Percentiles rank a stretch among this genome's conserved stretches.
Conservation (phyloP, 2,113 vertebrate species). For the Hipposideros armiger region DNA sequence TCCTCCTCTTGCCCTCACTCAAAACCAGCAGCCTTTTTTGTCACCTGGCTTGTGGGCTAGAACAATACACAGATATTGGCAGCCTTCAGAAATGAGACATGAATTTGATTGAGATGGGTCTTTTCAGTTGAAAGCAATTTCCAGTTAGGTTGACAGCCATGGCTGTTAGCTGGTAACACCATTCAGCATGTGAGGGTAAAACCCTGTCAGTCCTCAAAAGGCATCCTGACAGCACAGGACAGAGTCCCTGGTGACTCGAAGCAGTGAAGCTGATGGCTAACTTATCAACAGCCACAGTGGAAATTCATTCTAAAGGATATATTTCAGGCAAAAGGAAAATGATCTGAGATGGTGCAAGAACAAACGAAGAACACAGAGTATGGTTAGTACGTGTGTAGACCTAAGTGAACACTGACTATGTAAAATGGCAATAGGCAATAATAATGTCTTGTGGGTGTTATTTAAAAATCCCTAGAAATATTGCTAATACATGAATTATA, state of each 20-base stretch:
- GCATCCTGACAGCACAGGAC: neutral
- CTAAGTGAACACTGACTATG: neutral
- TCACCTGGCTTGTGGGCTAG: neutral
- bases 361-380: neutral
- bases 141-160: neutral
- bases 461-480: neutral
- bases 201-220: neutral
- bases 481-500: neutral
- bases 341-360: neutral
- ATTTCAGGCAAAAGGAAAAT: constrained; percentile 9
- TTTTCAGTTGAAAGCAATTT: neutral
- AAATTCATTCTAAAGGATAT: constrained; percentile 34
- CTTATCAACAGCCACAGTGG: neutral
- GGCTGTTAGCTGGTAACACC: neutral
- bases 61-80: neutral
- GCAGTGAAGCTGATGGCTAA: neutral
- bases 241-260: neutral
- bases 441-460: neutral
- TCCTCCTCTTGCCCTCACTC: neutral
- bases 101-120: neutral
- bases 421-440: constrained; percentile 34
- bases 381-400: neutral
- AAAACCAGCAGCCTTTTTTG: neutral
- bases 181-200: neutral
- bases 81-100: neutral